Evolutionary conservation across 1,140 invertebrate species (phyloP).

Genomic region (Drosophila gunungcola): DNA sequence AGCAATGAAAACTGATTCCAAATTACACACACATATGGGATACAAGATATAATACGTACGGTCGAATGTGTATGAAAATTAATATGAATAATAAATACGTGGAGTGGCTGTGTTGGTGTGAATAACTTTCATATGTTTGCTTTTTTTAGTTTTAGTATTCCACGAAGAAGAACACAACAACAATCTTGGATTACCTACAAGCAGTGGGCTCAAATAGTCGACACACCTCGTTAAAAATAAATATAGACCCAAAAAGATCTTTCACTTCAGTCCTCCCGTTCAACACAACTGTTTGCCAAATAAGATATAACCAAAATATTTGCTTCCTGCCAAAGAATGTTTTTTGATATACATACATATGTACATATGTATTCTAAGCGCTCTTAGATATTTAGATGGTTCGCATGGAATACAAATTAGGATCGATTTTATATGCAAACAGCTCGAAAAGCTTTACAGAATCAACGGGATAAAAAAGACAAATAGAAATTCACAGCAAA

Average conservation of each 20-base stretch:
- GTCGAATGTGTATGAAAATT: conserved; percentile 31
- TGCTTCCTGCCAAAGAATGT: conserved; percentile 8
- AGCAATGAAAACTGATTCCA: conserved; percentile 62
- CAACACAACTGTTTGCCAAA: conserved; percentile 1
- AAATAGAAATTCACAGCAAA: conserved; percentile 15
- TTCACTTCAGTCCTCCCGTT: background rate
- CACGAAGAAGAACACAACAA: conserved; percentile 35
- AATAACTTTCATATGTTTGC: conserved; percentile 42
- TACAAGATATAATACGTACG: conserved; percentile 20
- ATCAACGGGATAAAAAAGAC: conserved; percentile 6
- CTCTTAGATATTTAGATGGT: background rate
- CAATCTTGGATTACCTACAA: conserved; percentile 40
- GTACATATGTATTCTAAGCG: background rate
- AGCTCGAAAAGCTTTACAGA: conserved; percentile 5
- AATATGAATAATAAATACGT: conserved; percentile 50
- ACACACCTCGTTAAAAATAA: conserved; percentile 20
- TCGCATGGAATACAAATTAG: conserved; percentile 39
- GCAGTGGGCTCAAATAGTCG: conserved; percentile 28
- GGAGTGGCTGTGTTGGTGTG: conserved; percentile 23
- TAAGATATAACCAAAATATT: conserved; percentile 6
- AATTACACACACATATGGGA: conserved; percentile 23
- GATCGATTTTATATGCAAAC: conserved; percentile 32
- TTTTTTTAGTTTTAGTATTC: conserved; percentile 39
- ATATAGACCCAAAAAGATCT: background rate
- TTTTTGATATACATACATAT: conserved; percentile 8